These are phyloP conservation scores for Epistrophe eligans DNA, from an alignment of 2,888 invertebrate genomes.

Conservation along the genomic window DNA sequence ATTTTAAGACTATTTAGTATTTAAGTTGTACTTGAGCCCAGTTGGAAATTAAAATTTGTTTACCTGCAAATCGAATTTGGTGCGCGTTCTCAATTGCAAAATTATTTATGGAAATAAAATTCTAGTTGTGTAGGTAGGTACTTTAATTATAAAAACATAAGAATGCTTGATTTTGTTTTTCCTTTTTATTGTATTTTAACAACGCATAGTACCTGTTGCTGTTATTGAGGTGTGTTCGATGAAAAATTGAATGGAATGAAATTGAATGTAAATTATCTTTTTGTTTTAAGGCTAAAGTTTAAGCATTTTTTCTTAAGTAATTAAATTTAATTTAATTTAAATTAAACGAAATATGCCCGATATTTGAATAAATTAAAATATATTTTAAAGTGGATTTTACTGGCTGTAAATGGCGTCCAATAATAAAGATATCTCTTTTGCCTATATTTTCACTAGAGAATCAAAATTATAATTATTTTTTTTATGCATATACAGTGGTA, in stretches of 20 bases:
- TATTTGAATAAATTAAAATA: background rate
- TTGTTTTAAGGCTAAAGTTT: slow-evolving; percentile 39
- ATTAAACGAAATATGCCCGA: background rate
- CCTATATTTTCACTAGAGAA: no score
- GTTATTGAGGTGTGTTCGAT: background rate
- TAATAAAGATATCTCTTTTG: background rate
- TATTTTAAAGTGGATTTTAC: background rate
- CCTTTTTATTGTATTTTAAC: slow-evolving; percentile 39
- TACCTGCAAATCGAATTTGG: slow-evolving; percentile 6
- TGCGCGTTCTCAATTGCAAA: slow-evolving; percentile 59
- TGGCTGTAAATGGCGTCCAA: background rate
- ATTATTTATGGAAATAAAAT: slow-evolving; percentile 64
- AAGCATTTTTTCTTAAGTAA: no score
- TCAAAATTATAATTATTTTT: no score
- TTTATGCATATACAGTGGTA: no score
- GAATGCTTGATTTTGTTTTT: slow-evolving; percentile 7
- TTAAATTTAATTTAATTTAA: slow-evolving; percentile 23
- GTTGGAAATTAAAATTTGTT: background rate
- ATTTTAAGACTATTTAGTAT: slow-evolving; percentile 32
- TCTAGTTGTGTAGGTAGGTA: slow-evolving; percentile 31
- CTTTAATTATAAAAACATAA: background rate
- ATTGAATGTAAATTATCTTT: slow-evolving; percentile 25
- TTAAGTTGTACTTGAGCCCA: background rate
- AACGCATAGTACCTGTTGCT: slow-evolving; percentile 29
- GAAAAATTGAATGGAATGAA: background rate